These are phyloP conservation scores for Macrophya alboannulata DNA, from an alignment of 2,888 invertebrate species.

Conservation along the genomic window DNA sequence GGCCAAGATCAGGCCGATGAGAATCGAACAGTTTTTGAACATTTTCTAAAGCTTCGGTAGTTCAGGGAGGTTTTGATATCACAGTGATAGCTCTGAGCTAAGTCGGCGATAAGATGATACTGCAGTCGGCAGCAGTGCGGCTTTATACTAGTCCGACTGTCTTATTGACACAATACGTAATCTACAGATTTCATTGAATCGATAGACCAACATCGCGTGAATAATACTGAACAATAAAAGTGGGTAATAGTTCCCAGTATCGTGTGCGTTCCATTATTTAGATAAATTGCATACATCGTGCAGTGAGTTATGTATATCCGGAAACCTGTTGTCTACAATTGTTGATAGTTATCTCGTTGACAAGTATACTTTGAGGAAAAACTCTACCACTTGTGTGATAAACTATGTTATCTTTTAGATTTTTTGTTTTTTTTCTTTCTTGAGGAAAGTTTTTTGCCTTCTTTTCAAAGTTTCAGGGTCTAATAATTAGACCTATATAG, in stretches of 20 bases:
- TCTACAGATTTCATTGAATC: background rate
- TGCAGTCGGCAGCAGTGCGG: background rate
- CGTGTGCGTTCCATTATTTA: background rate
- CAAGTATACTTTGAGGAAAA: background rate
- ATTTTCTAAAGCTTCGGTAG: background rate
- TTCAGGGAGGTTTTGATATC: background rate
- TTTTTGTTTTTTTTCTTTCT: too few relatives aligned
- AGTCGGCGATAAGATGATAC: background rate
- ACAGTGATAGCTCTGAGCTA: background rate
- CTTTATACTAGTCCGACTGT: background rate
- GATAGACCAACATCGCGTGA: background rate
- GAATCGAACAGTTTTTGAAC: slow-evolving; percentile 28
- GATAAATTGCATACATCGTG: background rate
- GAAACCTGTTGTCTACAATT: background rate
- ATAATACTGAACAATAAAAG: background rate
- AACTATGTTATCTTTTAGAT: too few relatives aligned
- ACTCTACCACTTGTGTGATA: too few relatives aligned
- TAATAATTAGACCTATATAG: too few relatives aligned
- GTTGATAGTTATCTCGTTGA: background rate
- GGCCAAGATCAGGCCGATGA: slow-evolving; percentile 16
- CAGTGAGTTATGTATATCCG: background rate
- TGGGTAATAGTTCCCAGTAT: background rate
- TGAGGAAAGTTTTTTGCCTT: too few relatives aligned
- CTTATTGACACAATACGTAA: background rate
- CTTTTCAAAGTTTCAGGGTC: too few relatives aligned